These are phyloP conservation scores for Acrocephalus kingi DNA, from an alignment of 2,113 vertebrate species.

Conservation along the genomic window DNA sequence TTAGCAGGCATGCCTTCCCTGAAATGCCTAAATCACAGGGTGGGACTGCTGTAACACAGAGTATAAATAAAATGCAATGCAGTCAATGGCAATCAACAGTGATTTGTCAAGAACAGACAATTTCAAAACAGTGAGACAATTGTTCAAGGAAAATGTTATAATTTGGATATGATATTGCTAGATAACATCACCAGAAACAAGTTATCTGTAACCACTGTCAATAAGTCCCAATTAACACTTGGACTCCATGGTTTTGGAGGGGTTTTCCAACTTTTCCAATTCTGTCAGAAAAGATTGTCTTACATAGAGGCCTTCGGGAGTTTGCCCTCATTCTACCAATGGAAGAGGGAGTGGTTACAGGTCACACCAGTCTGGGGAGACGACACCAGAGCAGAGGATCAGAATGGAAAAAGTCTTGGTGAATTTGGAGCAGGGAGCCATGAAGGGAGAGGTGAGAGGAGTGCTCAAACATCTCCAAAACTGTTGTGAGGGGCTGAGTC, in stretches of 20 bases:
- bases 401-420: neutral
- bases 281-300: neutral
- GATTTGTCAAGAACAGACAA: neutral
- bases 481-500: neutral
- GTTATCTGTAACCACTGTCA: neutral
- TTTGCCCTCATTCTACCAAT: neutral
- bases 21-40: neutral
- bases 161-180: neutral
- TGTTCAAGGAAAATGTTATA: neutral
- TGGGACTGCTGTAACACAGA: neutral
- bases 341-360: neutral
- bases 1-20: neutral
- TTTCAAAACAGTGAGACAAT: neutral
- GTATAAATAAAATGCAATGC: neutral
- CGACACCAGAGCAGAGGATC: neutral
- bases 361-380: neutral
- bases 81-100: neutral
- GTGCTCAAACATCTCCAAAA: neutral
- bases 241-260: neutral
- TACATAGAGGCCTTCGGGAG: accelerated
- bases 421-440: neutral
- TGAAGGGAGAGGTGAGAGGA: neutral
- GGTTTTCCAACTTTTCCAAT: neutral
- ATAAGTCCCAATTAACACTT: neutral
- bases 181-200: neutral